Conservation (phyloP, 2,113 vertebrate species). For the Anas platyrhynchos region DNA sequence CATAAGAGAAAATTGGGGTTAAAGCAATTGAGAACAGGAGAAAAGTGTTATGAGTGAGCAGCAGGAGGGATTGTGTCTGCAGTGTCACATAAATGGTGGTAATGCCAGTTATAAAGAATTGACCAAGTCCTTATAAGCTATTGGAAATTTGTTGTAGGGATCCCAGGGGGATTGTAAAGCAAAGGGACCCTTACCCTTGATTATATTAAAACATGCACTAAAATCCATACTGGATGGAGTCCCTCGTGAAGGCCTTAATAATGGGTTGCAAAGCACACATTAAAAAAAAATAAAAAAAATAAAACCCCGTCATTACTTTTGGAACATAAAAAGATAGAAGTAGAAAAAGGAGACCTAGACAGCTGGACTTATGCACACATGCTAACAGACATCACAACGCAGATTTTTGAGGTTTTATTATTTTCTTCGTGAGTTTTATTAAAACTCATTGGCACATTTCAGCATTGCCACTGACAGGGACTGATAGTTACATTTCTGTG, state of each 20-base stretch:
- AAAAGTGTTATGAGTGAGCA: not conserved
- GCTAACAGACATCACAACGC: not conserved
- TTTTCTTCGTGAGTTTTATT: not conserved
- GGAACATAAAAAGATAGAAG: not conserved
- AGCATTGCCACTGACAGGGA: not conserved
- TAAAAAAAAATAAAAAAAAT: not conserved
- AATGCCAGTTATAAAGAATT: not conserved
- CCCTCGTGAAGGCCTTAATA: not conserved
- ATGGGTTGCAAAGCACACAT: not conserved
- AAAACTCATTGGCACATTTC: not conserved
- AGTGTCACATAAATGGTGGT: not conserved
- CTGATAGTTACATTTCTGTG: not conserved
- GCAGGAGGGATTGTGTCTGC: not conserved
- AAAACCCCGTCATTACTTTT: not conserved
- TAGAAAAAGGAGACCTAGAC: not conserved
- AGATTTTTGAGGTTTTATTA: not conserved
- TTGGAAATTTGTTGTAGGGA: not conserved
- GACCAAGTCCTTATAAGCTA: not conserved
- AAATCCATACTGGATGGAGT: not conserved
- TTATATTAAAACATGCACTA: not conserved
- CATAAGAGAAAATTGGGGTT: not conserved
- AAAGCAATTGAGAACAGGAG: not conserved
- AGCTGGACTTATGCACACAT: not conserved
- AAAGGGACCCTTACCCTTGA: not conserved
- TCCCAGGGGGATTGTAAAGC: not conserved